Evolutionary conservation across 2,113 vertebrate genomes (phyloP).

Genomic region (Mungos mungo): DNA sequence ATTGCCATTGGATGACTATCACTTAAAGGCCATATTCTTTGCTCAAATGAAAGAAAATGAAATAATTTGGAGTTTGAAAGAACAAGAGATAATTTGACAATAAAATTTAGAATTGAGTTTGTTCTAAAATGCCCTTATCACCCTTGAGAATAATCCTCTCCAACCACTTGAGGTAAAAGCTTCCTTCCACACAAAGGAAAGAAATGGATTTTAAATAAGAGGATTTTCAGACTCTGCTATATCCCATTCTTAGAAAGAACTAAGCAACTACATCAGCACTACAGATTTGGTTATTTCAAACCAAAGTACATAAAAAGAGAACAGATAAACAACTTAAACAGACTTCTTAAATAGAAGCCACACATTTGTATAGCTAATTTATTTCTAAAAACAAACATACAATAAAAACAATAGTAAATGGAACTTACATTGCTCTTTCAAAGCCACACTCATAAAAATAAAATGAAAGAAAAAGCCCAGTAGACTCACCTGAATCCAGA

Average conservation of each 20-base stretch:
- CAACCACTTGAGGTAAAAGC: slow-evolving; percentile 28
- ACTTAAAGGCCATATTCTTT: background rate
- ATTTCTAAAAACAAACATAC: background rate
- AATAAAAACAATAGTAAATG: background rate
- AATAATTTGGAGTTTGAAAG: slow-evolving; percentile 12
- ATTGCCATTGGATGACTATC: background rate
- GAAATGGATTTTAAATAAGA: slow-evolving; percentile 52
- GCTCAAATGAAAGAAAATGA: slow-evolving; percentile 36
- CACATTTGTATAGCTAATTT: background rate
- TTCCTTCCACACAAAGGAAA: slow-evolving; percentile 38
- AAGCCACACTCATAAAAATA: background rate
- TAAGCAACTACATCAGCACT: background rate
- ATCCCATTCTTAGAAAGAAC: background rate
- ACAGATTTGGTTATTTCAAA: background rate
- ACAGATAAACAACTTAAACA: background rate
- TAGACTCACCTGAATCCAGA: background rate
- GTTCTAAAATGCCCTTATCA: slow-evolving; percentile 46
- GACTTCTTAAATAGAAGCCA: background rate
- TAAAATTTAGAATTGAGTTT: slow-evolving; percentile 46
- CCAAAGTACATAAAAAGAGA: background rate
- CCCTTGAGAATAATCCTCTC: slow-evolving; percentile 43
- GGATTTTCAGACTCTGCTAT: slow-evolving; percentile 4
- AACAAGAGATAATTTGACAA: slow-evolving; percentile 56
- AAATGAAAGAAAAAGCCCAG: background rate
- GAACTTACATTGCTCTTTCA: background rate